Conservation (phyloP, 2,113 vertebrate species). For the Tupaia tana region DNA sequence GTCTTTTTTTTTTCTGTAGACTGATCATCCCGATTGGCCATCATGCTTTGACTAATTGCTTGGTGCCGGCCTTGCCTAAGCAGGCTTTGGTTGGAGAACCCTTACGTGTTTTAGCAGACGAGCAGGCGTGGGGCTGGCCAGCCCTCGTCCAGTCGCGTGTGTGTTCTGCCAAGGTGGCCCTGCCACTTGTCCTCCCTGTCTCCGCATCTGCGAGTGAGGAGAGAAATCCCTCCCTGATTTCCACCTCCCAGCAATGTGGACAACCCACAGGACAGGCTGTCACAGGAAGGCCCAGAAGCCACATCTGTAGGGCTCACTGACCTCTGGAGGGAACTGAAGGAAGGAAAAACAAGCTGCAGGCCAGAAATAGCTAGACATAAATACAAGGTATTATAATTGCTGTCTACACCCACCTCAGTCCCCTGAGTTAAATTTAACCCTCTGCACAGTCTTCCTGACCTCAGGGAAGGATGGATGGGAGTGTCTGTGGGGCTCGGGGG, state of each 20-base stretch:
- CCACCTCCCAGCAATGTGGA: neutral
- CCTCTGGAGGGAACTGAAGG: constrained; percentile 42
- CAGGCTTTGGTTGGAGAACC: neutral
- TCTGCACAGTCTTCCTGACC: constrained; percentile 9
- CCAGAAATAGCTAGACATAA: constrained; percentile 79
- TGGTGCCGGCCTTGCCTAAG: neutral
- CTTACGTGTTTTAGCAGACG: neutral
- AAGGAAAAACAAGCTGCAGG: constrained; percentile 56
- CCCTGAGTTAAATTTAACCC: constrained; percentile 58
- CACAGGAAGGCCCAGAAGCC: constrained; percentile 41
- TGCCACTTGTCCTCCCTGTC: neutral
- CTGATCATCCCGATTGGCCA: neutral
- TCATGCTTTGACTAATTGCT: neutral
- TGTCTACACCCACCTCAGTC: constrained; percentile 60
- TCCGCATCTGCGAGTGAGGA: neutral
- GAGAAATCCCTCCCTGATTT: neutral
- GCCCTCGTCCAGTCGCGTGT: neutral
- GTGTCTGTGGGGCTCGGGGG: fast-evolving
- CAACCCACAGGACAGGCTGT: neutral
- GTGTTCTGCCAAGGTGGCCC: neutral
- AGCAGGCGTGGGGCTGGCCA: neutral
- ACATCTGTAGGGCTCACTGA: constrained; percentile 56
- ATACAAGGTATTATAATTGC: constrained; percentile 80
- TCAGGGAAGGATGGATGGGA: neutral
- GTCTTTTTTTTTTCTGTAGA: neutral